Evolutionary conservation across 2,888 invertebrate genomes (phyloP).

Genomic region (Eristalinus aeneus): DNA sequence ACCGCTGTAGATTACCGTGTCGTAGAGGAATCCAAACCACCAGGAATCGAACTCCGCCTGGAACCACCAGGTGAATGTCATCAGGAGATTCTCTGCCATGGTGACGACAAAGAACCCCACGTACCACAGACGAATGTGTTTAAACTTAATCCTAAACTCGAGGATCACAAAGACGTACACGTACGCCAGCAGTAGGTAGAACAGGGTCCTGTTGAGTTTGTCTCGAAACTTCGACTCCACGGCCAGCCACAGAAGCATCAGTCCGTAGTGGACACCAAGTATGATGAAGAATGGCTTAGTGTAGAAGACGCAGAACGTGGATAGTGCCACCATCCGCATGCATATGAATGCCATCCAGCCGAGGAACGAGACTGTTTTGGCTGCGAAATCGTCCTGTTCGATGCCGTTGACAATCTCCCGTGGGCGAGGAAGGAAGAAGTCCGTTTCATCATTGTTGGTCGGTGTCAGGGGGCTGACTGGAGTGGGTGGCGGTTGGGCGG

Average conservation of each 20-base stretch:
- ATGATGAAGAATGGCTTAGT: constrained; percentile 84
- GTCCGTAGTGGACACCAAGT: constrained; percentile 84
- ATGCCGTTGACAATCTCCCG: constrained; percentile 84
- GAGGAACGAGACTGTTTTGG: constrained; percentile 86
- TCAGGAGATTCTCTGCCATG: constrained; percentile 85
- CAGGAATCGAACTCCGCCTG: constrained; percentile 83
- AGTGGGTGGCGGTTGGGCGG: constrained; percentile 14
- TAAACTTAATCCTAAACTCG: constrained; percentile 90
- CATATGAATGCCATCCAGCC: constrained; percentile 90
- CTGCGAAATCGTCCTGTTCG: constrained; percentile 88
- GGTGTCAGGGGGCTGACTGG: constrained; percentile 37
- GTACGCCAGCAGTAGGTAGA: constrained; percentile 87
- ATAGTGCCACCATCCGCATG: constrained; percentile 87
- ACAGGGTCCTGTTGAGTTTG: constrained; percentile 83
- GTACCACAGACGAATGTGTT: constrained; percentile 87
- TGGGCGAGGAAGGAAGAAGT: constrained; percentile 80
- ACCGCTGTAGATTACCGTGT: constrained; percentile 84
- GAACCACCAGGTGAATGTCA: constrained; percentile 87
- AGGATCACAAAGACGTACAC: constrained; percentile 89
- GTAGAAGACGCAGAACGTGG: constrained; percentile 86
- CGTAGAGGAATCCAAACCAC: constrained; percentile 87
- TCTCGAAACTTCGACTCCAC: constrained; percentile 83
- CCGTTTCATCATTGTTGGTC: constrained; percentile 75
- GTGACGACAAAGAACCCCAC: constrained; percentile 85
- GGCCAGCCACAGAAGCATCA: constrained; percentile 85